These are phyloP conservation scores for Eristalis tenax DNA, from an alignment of 2,888 invertebrate species.

Conservation along the genomic window DNA sequence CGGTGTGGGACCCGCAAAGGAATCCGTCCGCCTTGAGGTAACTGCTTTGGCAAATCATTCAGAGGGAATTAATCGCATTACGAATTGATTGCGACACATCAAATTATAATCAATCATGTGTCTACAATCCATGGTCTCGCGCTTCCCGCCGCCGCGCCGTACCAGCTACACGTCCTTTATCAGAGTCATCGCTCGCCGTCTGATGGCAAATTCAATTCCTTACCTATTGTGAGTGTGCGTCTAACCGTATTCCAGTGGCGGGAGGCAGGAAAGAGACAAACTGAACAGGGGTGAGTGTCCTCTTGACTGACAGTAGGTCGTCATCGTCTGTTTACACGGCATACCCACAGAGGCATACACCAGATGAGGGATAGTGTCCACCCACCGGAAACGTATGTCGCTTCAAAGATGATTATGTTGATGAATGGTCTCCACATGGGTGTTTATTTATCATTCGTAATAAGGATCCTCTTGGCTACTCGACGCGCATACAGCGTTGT, in stretches of 20 bases:
- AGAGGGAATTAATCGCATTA: conserved; percentile 54
- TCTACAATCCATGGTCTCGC: conserved; percentile 12
- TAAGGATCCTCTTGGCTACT: conserved; percentile 4
- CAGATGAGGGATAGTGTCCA: neutral
- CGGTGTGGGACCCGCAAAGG: neutral
- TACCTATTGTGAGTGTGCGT: conserved; percentile 5
- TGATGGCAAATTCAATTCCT: conserved; percentile 52
- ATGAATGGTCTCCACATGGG: conserved; percentile 63
- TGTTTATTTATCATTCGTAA: conserved; percentile 65
- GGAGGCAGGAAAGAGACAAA: conserved; percentile 4
- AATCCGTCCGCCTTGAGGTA: neutral
- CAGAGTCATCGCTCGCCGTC: conserved; percentile 15
- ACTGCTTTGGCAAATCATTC: conserved; percentile 25
- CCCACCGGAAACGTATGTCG: conserved; percentile 59
- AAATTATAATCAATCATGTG: conserved; percentile 66
- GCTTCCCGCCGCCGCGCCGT: too few species aligned
- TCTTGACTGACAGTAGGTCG: conserved; percentile 27
- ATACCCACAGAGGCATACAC: neutral
- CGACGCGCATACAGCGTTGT: conserved; percentile 10
- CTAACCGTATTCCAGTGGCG: conserved; percentile 21
- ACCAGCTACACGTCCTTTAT: too few species aligned
- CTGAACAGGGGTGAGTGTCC: conserved; percentile 12
- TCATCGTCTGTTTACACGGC: conserved; percentile 11
- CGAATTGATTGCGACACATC: conserved; percentile 63
- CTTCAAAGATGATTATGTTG: conserved; percentile 66